phyloP scores from a whole-genome alignment of 2,113 vertebrate species.

The Brienomyrus longianalis region DNA sequence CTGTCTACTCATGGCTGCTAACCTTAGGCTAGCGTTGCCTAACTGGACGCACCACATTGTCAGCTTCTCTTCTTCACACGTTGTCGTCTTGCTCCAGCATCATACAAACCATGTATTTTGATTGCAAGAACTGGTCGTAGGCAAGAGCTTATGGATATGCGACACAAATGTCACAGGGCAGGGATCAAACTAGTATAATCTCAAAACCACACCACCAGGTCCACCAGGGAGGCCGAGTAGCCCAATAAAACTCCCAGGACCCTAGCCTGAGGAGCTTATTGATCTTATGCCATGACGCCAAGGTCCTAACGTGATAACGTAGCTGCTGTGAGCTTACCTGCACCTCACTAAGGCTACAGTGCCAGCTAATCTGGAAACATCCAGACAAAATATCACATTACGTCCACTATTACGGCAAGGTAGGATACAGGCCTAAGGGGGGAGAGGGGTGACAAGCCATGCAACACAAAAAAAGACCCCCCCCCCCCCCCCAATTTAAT shows the following conservation, averaged over 20 bases:
- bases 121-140: neutral
- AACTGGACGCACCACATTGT: neutral
- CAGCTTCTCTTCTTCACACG: neutral
- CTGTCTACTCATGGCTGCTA: neutral
- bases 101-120: neutral
- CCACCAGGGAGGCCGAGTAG: neutral
- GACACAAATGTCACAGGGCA: neutral
- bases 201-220: neutral
- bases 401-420: neutral
- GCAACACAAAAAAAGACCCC: neutral
- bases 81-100: neutral
- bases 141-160: neutral
- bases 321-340: neutral
- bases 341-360: neutral
- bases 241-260: neutral
- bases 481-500: neutral
- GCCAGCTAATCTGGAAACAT: neutral
- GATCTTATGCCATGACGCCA: neutral
- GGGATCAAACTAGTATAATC: neutral
- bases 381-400: neutral
- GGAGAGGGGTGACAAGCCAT: neutral
- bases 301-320: neutral
- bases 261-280: neutral
- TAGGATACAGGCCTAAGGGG: neutral
- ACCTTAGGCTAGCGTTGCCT: neutral